Percentiles rank a stretch among this genome's conserved stretches.
These are phyloP conservation scores for Drosophila paranaensis DNA, from an alignment of 2,888 invertebrate species.

Conservation along the genomic window DNA sequence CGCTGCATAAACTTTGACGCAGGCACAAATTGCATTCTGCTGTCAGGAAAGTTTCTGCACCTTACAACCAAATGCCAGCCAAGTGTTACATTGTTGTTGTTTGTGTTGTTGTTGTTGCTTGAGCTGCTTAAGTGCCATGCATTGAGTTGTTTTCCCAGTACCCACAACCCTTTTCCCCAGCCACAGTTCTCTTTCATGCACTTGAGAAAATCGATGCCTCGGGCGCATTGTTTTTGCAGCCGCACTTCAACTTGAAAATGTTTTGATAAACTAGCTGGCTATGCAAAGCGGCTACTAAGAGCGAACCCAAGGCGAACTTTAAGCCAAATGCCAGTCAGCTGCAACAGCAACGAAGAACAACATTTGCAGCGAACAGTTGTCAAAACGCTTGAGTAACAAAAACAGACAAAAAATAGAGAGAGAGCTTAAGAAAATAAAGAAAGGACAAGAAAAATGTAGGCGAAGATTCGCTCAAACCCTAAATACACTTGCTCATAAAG, in stretches of 20 bases:
- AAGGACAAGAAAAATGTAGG: too few relatives aligned
- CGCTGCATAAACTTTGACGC: constrained; percentile 55
- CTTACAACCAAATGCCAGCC: constrained; percentile 62
- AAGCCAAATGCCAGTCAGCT: constrained; percentile 67
- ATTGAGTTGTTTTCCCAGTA: constrained; percentile 74
- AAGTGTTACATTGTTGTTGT: constrained; percentile 34
- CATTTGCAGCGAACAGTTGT: constrained; percentile 58
- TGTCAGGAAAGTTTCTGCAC: constrained; percentile 71
- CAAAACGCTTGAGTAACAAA: constrained; percentile 46
- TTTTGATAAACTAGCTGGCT: constrained; percentile 75
- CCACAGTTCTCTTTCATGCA: constrained; percentile 9
- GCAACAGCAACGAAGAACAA: constrained; percentile 43
- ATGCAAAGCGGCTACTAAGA: constrained; percentile 60
- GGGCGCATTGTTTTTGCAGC: constrained; percentile 71
- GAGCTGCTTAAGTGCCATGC: constrained; percentile 78
- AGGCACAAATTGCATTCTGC: constrained; percentile 70
- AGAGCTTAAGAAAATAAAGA: too few relatives aligned
- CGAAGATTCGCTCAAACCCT: too few relatives aligned
- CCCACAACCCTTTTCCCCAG: constrained; percentile 4
- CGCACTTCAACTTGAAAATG: constrained; percentile 79
- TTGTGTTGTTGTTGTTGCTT: constrained; percentile 28
- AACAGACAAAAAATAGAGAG: neutral
- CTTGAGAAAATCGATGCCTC: constrained; percentile 69
- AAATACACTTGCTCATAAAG: too few relatives aligned
- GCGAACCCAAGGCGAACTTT: constrained; percentile 54